Evolutionary conservation across 2,113 vertebrate genomes (phyloP).

Genomic region (Erythrocercus mccallii): DNA sequence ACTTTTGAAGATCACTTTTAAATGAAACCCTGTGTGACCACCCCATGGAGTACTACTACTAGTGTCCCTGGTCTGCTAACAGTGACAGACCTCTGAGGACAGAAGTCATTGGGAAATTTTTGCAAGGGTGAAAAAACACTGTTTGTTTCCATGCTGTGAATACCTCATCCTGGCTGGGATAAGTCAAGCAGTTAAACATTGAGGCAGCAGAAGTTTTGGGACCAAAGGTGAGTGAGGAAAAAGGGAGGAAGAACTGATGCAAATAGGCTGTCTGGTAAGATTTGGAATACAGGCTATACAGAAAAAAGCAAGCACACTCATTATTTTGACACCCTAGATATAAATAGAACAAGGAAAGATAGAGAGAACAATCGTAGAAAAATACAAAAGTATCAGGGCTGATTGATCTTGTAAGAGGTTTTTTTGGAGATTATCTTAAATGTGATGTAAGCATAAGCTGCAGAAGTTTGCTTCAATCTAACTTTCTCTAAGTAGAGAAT

Average conservation of each 20-base stretch:
- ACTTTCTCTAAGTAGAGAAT: background rate
- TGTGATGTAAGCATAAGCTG: background rate
- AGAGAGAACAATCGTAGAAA: background rate
- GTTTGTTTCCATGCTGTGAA: background rate
- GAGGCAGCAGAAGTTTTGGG: background rate
- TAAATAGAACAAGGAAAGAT: background rate
- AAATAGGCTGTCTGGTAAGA: background rate
- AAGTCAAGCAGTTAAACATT: background rate
- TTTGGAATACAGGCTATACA: background rate
- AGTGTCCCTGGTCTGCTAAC: background rate
- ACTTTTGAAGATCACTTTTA: background rate
- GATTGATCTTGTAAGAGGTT: rapidly evolving
- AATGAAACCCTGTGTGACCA: background rate
- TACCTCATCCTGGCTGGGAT: background rate
- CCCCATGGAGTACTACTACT: background rate
- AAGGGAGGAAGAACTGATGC: background rate
- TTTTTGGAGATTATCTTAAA: background rate
- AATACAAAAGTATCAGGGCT: background rate
- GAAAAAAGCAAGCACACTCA: background rate
- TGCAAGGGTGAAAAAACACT: background rate
- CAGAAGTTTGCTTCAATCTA: background rate
- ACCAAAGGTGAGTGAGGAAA: background rate
- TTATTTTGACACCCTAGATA: background rate
- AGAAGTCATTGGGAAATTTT: background rate
- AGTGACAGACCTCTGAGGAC: background rate